Conservation (phyloP, 2,113 vertebrate genomes). For the Sphaerodactylus townsendi region DNA sequence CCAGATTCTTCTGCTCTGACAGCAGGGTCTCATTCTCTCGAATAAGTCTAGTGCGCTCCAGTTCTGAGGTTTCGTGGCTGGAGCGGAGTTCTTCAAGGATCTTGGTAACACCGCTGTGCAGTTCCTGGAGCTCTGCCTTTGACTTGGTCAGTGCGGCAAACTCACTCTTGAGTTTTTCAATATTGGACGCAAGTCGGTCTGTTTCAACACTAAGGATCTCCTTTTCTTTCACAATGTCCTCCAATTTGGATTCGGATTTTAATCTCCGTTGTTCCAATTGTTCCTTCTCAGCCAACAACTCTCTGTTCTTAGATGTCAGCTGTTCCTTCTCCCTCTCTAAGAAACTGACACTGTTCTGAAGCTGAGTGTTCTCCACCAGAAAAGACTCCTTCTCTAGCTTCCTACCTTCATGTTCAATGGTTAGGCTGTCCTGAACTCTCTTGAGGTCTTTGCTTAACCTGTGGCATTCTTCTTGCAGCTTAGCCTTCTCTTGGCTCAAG, state of each 20-base stretch:
- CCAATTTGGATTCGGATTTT: slow-evolving; percentile 66
- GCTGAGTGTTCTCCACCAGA: slow-evolving; percentile 55
- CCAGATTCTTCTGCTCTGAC: slow-evolving; percentile 57
- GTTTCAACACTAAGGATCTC: slow-evolving; percentile 64
- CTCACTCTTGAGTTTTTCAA: slow-evolving; percentile 70
- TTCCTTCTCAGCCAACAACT: slow-evolving; percentile 71
- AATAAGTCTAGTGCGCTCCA: slow-evolving; percentile 62
- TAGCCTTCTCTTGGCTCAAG: slow-evolving; percentile 70
- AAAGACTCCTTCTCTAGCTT: slow-evolving; percentile 66
- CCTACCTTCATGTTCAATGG: slow-evolving; percentile 70
- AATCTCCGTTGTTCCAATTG: slow-evolving; percentile 71
- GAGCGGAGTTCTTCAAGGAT: slow-evolving; percentile 71
- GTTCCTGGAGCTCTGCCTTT: slow-evolving; percentile 70
- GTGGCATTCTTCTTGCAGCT: slow-evolving; percentile 72
- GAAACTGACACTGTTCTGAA: slow-evolving; percentile 54
- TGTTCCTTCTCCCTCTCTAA: slow-evolving; percentile 71
- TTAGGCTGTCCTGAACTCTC: slow-evolving; percentile 61
- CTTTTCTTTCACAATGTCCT: slow-evolving; percentile 70
- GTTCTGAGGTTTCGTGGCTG: slow-evolving; percentile 58
- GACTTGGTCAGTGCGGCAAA: slow-evolving; percentile 70
- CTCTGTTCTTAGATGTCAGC: slow-evolving; percentile 57
- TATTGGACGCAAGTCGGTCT: slow-evolving; percentile 66
- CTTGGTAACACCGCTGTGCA: slow-evolving; percentile 62
- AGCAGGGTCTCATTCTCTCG: slow-evolving; percentile 69
- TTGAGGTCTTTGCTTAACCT: slow-evolving; percentile 69